These are phyloP conservation scores for Neodiprion pinetum DNA, from an alignment of 1,140 invertebrate species.

Conservation along the genomic window DNA sequence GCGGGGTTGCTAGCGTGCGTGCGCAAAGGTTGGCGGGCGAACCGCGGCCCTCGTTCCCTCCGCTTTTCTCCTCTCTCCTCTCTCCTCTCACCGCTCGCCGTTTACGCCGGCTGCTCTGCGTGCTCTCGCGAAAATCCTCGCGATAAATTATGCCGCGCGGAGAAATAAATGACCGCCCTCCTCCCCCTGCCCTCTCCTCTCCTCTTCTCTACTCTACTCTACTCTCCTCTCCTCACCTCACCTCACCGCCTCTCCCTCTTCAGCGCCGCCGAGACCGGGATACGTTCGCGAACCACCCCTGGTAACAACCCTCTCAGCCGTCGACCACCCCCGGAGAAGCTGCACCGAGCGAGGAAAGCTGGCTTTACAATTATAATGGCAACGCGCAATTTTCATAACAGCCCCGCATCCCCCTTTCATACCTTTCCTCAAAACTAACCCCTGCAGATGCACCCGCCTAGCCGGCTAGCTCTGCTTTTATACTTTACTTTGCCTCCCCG, in stretches of 20 bases:
- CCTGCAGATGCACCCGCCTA: conserved; percentile 23
- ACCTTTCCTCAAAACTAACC: conserved; percentile 41
- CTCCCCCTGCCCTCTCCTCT: conserved; percentile 11
- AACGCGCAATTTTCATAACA: conserved; percentile 63
- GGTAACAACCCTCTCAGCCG: background rate
- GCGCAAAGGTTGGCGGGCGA: conserved; percentile 11
- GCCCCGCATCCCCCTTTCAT: conserved; percentile 43
- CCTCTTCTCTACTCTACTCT: conserved; percentile 14
- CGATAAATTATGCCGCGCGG: conserved; percentile 62
- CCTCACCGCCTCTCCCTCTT: conserved; percentile 19
- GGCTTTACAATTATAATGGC: conserved; percentile 64
- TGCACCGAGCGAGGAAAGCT: conserved; percentile 54
- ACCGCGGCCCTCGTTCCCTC: conserved; percentile 13
- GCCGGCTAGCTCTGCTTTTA: conserved; percentile 9
- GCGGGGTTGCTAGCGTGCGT: background rate
- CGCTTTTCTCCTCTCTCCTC: background rate
- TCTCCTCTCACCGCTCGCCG: conserved; percentile 20
- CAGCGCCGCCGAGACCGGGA: background rate
- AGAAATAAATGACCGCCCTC: conserved; percentile 59
- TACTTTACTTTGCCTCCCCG: too few relatives aligned
- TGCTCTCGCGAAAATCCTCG: conserved; percentile 64
- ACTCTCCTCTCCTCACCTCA: conserved; percentile 15
- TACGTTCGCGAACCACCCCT: background rate
- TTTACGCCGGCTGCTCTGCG: conserved; percentile 42
- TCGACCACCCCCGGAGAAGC: background rate